A percentile compares a stretch with the other conserved stretches of the same genome.
Evolutionary conservation across 2,888 invertebrate genomes (phyloP).

Genomic region (Acrobeloides nanus): DNA sequence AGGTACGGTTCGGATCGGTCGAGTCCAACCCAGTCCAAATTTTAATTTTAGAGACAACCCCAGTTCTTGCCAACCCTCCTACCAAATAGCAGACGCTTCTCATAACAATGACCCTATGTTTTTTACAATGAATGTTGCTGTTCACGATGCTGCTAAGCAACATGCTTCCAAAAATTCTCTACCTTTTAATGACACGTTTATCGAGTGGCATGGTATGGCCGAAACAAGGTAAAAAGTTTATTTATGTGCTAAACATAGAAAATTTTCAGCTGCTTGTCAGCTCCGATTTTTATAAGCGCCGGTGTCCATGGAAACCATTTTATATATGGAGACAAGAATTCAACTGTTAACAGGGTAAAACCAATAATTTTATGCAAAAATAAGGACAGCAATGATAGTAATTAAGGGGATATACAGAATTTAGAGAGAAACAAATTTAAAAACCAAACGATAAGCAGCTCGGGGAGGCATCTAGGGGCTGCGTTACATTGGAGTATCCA

Average conservation of each 20-base stretch:
- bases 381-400: too few species aligned
- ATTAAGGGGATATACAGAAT: too few species aligned
- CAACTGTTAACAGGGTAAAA: constrained; percentile 21
- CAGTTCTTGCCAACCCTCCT: constrained; percentile 17
- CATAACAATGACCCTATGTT: constrained; percentile 29
- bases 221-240: constrained; percentile 13
- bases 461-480: too few species aligned
- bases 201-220: constrained; percentile 33
- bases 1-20: too few species aligned
- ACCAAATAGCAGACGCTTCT: constrained; percentile 24
- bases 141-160: constrained; percentile 6
- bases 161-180: not conserved
- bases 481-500: too few species aligned
- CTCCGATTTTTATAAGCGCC: constrained; percentile 22
- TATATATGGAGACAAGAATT: constrained; percentile 14
- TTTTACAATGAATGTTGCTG: constrained; percentile 20
- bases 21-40: constrained; percentile 1
- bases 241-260: not conserved
- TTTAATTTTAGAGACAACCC: constrained; percentile 12
- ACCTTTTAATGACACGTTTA: constrained; percentile 12
- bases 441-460: too few species aligned
- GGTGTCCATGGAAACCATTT: constrained; percentile 15
- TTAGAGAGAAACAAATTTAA: too few species aligned
- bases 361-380: too few species aligned
- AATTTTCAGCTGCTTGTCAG: constrained; percentile 12